Evolutionary conservation across 2,888 invertebrate species (phyloP).

Genomic region (Esperia sulphurella): DNA sequence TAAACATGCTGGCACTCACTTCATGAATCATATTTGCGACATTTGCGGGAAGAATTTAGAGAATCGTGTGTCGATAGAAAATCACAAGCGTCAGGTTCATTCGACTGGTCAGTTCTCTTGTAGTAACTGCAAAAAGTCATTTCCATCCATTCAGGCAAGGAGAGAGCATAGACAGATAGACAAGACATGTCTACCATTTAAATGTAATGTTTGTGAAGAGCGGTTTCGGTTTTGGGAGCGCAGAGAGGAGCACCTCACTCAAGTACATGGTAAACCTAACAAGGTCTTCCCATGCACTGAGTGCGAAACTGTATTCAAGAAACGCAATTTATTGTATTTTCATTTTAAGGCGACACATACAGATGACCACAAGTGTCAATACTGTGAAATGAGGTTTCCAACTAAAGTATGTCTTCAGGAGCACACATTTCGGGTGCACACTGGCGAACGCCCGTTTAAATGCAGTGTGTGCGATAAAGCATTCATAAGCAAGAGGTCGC

Average conservation of each 20-base stretch:
- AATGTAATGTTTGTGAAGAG: conserved; percentile 22
- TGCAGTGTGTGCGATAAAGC: conserved; percentile 5
- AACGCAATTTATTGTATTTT: conserved; percentile 18
- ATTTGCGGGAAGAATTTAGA: conserved; percentile 18
- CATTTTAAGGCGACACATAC: conserved; percentile 24
- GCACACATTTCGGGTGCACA: conserved; percentile 10
- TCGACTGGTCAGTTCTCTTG: conserved; percentile 4
- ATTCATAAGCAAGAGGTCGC: not conserved
- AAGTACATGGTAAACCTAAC: conserved; percentile 21
- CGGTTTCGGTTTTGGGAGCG: conserved; percentile 22
- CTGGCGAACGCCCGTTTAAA: conserved; percentile 7
- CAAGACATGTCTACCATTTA: conserved; percentile 19
- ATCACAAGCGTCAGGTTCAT: conserved; percentile 6
- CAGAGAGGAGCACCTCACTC: conserved; percentile 21
- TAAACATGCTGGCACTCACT: conserved; percentile 19
- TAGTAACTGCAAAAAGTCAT: conserved; percentile 14
- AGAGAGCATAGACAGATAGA: conserved; percentile 20
- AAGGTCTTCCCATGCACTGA: conserved; percentile 18
- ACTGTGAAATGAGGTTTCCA: conserved; percentile 27
- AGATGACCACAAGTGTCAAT: conserved; percentile 20
- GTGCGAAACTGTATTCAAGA: conserved; percentile 20
- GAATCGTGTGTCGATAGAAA: conserved; percentile 9
- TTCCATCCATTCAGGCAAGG: conserved; percentile 23
- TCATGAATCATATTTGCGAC: conserved; percentile 17
- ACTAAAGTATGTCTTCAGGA: conserved; percentile 9